A percentile compares a stretch with the other conserved stretches of the same genome.
Conservation (phyloP, 2,888 invertebrate genomes). For the Tupiocoris notatus region DNA sequence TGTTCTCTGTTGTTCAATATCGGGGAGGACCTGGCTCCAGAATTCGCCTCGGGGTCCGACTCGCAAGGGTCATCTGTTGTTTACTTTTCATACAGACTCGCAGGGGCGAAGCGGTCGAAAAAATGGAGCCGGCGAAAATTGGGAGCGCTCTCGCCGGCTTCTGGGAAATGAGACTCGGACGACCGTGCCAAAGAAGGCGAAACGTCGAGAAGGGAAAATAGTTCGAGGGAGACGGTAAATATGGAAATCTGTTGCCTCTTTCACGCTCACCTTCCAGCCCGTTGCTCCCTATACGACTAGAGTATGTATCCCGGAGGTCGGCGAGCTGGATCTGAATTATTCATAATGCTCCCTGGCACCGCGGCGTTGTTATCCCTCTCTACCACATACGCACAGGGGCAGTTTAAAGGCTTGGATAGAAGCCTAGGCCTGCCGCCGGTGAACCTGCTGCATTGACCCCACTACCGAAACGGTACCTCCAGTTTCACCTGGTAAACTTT, state of each 20-base stretch:
- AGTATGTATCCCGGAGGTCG: not conserved
- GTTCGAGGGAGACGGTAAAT: constrained; percentile 15
- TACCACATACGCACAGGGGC: not conserved
- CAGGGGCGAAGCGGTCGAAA: too few species aligned
- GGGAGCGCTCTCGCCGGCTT: not conserved
- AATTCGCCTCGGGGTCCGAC: too few species aligned
- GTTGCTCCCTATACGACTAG: not conserved
- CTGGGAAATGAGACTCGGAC: not conserved
- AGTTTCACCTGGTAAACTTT: not conserved
- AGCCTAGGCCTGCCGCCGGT: too few species aligned
- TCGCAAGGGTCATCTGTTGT: too few species aligned
- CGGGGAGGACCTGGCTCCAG: too few species aligned
- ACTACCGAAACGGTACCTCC: too few species aligned
- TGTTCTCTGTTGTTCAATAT: too few species aligned
- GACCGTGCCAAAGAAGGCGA: not conserved
- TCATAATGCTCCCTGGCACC: not conserved
- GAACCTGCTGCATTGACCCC: not conserved
- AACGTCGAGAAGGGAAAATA: not conserved
- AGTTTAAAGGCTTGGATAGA: not conserved
- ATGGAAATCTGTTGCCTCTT: constrained; percentile 28
- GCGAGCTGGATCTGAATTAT: not conserved
- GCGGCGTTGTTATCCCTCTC: not conserved
- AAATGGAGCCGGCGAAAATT: not conserved
- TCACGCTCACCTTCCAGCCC: not conserved
- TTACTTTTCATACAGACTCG: too few species aligned